Percentiles rank a stretch among this genome's conserved stretches.
Conservation (phyloP, 2,113 vertebrate species). For the Paedocypris sp. region DNA sequence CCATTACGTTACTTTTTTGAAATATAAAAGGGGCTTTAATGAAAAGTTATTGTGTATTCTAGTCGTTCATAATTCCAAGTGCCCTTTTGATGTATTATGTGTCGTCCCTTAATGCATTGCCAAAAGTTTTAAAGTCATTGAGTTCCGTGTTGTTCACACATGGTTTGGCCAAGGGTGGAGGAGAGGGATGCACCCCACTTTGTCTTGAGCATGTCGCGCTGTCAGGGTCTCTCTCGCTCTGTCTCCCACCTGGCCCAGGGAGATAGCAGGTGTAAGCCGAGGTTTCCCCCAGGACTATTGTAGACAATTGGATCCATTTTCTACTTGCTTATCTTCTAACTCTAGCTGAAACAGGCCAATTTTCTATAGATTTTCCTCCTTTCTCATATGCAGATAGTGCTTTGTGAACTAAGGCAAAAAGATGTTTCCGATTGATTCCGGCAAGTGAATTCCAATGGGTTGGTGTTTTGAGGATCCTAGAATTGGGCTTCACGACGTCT, state of each 20-base stretch:
- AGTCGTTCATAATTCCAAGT: too few relatives aligned
- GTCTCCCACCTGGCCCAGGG: slow-evolving; percentile 32
- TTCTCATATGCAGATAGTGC: too few relatives aligned
- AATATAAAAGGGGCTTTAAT: not conserved
- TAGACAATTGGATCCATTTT: slow-evolving; percentile 12
- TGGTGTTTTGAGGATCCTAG: too few relatives aligned
- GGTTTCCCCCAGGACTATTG: slow-evolving; percentile 7
- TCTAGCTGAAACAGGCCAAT: not conserved
- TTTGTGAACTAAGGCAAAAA: too few relatives aligned
- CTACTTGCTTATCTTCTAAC: not conserved
- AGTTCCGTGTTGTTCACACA: slow-evolving; percentile 55
- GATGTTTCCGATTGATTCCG: too few relatives aligned
- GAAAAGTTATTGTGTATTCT: too few relatives aligned
- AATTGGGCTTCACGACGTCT: too few relatives aligned
- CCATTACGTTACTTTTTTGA: too few relatives aligned
- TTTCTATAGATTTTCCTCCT: too few relatives aligned
- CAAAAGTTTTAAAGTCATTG: slow-evolving; percentile 28
- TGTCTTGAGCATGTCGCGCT: slow-evolving; percentile 31
- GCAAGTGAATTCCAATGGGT: too few relatives aligned
- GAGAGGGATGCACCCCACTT: slow-evolving; percentile 24
- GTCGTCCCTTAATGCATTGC: not conserved
- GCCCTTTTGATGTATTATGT: not conserved
- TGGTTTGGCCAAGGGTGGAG: slow-evolving; percentile 24
- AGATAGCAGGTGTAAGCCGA: slow-evolving; percentile 31
- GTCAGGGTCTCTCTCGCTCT: slow-evolving; percentile 32